Conservation (phyloP, 2,888 invertebrate genomes). For the Acronicta leporina region DNA sequence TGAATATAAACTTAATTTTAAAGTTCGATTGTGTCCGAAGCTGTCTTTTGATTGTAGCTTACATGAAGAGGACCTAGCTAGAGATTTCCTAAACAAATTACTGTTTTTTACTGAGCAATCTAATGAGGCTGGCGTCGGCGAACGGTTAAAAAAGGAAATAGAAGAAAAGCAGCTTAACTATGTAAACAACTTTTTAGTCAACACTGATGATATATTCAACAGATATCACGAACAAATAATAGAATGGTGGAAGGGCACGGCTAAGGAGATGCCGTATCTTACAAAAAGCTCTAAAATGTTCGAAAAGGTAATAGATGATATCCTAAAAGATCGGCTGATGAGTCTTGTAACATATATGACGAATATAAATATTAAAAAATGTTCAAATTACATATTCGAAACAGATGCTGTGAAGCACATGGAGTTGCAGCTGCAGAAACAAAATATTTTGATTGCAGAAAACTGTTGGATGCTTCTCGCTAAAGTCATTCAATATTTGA, state of each 20-base stretch:
- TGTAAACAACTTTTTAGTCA: neutral
- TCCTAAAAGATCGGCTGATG: constrained; percentile 24
- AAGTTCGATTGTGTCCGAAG: neutral
- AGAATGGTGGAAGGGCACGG: neutral
- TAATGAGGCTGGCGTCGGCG: neutral
- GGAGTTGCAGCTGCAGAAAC: neutral
- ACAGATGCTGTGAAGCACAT: neutral
- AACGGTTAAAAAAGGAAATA: neutral
- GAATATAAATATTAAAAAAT: constrained; percentile 4
- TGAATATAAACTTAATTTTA: constrained; percentile 6
- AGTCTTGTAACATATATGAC: constrained; percentile 8
- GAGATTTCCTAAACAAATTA: neutral
- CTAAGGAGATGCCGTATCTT: neutral
- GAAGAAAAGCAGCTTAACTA: neutral
- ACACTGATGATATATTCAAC: neutral
- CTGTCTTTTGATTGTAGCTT: neutral
- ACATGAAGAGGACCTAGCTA: neutral
- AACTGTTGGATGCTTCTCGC: constrained; percentile 10
- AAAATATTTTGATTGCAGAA: constrained; percentile 4
- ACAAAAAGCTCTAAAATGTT: constrained; percentile 16
- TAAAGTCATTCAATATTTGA: constrained; percentile 21
- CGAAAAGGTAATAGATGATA: constrained; percentile 11
- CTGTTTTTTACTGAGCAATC: neutral
- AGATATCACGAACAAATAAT: neutral
- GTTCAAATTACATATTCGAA: constrained; percentile 12